These are phyloP conservation scores for Drosophila robusta DNA, from an alignment of 2,888 invertebrate species.

Conservation along the genomic window DNA sequence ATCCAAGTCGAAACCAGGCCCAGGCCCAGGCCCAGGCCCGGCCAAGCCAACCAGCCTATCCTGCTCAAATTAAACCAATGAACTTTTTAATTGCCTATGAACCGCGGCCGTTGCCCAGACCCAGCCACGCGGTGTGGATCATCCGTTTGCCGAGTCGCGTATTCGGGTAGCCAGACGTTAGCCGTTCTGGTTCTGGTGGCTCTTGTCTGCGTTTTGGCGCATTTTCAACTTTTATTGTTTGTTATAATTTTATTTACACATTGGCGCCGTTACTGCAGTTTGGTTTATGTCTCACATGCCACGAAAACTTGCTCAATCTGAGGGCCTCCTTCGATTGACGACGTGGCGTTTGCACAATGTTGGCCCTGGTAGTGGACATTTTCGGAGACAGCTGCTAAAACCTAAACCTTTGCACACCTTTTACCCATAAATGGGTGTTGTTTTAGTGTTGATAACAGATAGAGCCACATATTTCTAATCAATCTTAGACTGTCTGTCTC, in stretches of 20 bases:
- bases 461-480: too few relatives aligned
- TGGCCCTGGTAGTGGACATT: too few relatives aligned
- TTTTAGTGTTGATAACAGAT: too few relatives aligned
- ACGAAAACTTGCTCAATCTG: constrained; percentile 1
- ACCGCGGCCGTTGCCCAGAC: constrained; percentile 32
- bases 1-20: not conserved
- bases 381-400: too few relatives aligned
- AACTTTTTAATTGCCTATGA: constrained; percentile 80
- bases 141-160: constrained; percentile 54
- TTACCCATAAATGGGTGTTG: too few relatives aligned
- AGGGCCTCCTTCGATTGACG: not conserved
- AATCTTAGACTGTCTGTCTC: too few relatives aligned
- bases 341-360: too few relatives aligned
- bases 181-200: constrained; percentile 17
- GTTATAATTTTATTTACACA: constrained; percentile 67
- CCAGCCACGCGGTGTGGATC: constrained; percentile 19
- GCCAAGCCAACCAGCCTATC: constrained; percentile 9
- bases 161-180: constrained; percentile 62
- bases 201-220: constrained; percentile 32
- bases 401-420: too few relatives aligned
- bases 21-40: not conserved
- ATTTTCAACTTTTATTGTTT: constrained; percentile 64
- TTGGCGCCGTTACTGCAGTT: constrained; percentile 64
- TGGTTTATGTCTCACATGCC: constrained; percentile 13
- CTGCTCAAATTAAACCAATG: constrained; percentile 73